Base-by-base conservation (phyloP, 1,140 invertebrate species). In the Zaprionus inermis region DNA sequence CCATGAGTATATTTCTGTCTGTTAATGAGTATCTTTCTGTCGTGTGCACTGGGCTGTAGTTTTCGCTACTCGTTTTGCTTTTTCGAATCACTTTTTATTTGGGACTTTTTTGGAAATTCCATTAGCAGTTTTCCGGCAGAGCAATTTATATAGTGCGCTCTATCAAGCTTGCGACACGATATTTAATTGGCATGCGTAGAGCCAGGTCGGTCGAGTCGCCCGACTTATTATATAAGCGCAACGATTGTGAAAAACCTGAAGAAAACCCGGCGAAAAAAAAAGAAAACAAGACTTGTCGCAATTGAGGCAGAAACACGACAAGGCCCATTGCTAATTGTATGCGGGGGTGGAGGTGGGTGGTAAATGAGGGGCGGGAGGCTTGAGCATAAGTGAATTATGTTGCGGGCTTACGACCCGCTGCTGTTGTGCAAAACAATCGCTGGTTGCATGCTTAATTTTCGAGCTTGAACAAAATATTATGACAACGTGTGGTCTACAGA, bases 241-340 rank as follows among this genome's bases (percentile, higher is more conserved):
- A 38, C 68, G 76, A 78, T 78, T 78, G 76, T 78, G 76, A 72
- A 78, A 78, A 72, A 72, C 20, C n/a, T 38, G 14, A n/a, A 78
- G 28, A 61, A 61, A 61, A 46, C 49, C 16, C n/a, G 22, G 44
- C 28, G 49, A 68, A 75, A 75, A 16, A 44, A 44, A n/a, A 61
- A 83, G 70, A 72, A 84, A 66, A 63, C 38, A 65, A 59, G 73
- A 70, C 22, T 59, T 32, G 36, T 61, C 67, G 65, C 76, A 83
- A 82, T 85, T 85, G 73, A 84, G 63, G 73, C 81, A 84, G 76
- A 75, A 85, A 80, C 69, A 54, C 65, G 78, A 70, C 41, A 63
- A 74, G 61, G 61, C 78, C 74, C 82, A 74, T 69, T 75, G 82
- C 74, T 85, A 84, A 85, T 75, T 81, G 70, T 56, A 72, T 65